A percentile compares a stretch with the other conserved stretches of the same genome.
Evolutionary conservation across 2,797 vertebrate genomes (phyloP).

Genomic region (Mus caroli): DNA sequence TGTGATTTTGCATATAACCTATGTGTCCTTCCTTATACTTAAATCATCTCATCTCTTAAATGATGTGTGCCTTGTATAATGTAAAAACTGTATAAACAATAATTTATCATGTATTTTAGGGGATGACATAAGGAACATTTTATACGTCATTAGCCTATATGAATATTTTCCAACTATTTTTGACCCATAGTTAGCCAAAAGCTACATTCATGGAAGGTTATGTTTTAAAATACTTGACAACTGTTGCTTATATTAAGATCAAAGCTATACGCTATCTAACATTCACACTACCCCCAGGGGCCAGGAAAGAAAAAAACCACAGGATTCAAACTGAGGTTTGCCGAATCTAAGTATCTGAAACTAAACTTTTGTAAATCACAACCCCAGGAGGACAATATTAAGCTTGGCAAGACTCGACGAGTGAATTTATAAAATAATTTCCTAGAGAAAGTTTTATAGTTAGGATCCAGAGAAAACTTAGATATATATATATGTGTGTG

Average conservation of each 20-base stretch:
- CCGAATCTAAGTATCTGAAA: slow-evolving; percentile 30
- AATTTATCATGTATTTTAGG: not conserved
- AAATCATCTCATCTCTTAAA: not conserved
- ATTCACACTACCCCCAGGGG: no score
- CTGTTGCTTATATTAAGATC: not conserved
- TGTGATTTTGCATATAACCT: not conserved
- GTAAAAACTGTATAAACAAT: not conserved
- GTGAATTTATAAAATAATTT: slow-evolving; percentile 2
- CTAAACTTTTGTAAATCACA: slow-evolving; percentile 2
- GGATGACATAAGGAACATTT: not conserved
- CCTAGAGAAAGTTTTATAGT: not conserved
- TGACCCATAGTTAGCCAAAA: not conserved
- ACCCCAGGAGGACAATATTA: not conserved
- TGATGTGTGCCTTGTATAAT: not conserved
- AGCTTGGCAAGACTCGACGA: not conserved
- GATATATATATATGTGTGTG: not conserved
- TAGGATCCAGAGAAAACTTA: not conserved
- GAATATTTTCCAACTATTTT: not conserved
- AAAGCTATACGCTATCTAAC: not conserved
- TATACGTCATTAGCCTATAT: not conserved
- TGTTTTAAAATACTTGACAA: not conserved
- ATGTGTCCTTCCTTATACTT: not conserved
- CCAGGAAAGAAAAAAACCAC: not conserved
- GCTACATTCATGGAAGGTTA: not conserved
- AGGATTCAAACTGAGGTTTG: not conserved